These are phyloP conservation scores for Choloepus hoffmanni DNA, from an alignment of 2,113 vertebrate species.

Conservation along the genomic window DNA sequence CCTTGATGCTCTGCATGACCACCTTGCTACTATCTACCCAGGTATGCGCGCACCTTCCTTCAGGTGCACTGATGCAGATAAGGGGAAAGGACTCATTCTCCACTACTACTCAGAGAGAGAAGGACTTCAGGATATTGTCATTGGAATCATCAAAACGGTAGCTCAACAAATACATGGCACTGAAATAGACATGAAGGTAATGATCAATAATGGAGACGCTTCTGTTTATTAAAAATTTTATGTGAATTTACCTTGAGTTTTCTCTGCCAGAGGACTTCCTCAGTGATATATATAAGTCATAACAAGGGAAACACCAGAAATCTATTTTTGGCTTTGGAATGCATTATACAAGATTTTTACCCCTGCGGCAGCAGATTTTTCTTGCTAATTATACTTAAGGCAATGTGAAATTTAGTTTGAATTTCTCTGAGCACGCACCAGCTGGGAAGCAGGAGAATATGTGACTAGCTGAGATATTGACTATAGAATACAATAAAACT, in stretches of 20 bases:
- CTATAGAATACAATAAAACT: background rate
- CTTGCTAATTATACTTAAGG: conserved; percentile 46
- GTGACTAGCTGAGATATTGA: background rate
- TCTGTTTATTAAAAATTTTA: background rate
- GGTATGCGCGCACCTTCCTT: conserved; percentile 99
- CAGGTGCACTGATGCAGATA: conserved; percentile 96
- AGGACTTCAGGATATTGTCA: conserved; percentile 99
- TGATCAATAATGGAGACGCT: background rate
- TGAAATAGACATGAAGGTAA: conserved; percentile 99
- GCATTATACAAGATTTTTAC: background rate
- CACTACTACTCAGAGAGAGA: conserved; percentile 99
- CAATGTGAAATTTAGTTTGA: background rate
- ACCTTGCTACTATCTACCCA: conserved; percentile 98
- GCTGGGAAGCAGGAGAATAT: background rate
- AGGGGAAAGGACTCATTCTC: conserved; percentile 97
- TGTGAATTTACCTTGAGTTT: background rate
- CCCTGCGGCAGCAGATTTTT: conserved; percentile 26
- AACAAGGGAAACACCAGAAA: background rate
- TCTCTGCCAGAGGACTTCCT: background rate
- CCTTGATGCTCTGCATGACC: conserved; percentile 97
- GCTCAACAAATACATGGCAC: conserved; percentile 99
- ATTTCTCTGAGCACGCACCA: background rate
- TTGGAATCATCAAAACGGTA: conserved; percentile 99
- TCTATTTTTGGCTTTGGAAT: conserved; percentile 10
- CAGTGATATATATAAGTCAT: background rate